Base-by-base conservation (phyloP, 2,888 invertebrate genomes). In the Laspeyria flexula region DNA sequence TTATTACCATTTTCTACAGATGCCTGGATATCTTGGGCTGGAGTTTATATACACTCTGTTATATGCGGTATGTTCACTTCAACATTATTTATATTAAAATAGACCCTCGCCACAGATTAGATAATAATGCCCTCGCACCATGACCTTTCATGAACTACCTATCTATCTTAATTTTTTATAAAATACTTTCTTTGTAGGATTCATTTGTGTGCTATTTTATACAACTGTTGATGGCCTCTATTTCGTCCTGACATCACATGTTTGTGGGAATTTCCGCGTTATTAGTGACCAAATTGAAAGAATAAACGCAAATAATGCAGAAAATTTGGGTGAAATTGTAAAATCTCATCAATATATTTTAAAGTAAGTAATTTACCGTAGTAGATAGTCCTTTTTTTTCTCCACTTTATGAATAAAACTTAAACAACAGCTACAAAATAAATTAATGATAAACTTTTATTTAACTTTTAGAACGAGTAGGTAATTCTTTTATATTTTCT, bases 261-360 rank as follows among this genome's bases (percentile, higher is more conserved):
- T 88, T 0, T 90, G 88, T 53, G 75, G 75, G 11, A 79, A 88
- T 47, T 86, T 89, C 33, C 56, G 64, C 0, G 55, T 87, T 0
- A 70, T 91, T 3, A 83, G 82, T 50, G 55, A 77, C 6, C 81
- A 78, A 55, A 72, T 90, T 9, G 53, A 66, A 50, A 30, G 53
- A 25, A 47, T 89, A 12, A 66, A 79, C 35, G 48, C 37, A 16
- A 48, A 50, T 0, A 78, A 75, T 18, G 58, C 61, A 1, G 44
- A 58, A 2, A 29, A 30, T 5, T 62, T 89, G 9, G 67, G 61
- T 29, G 64, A 74, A 1, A 81, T 90, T 34, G 70, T 88, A 0
- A 80, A 70, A 51, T 76, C 72, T 43, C 90, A 90, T 63, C 90
- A 89, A 45, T 75, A 83, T 47, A 69, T 89, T 53, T 66, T 90